A percentile compares a stretch with the other conserved stretches of the same genome.
These are phyloP conservation scores for Drosophila pegasa DNA, from an alignment of 2,888 invertebrate genomes.

Conservation along the genomic window DNA sequence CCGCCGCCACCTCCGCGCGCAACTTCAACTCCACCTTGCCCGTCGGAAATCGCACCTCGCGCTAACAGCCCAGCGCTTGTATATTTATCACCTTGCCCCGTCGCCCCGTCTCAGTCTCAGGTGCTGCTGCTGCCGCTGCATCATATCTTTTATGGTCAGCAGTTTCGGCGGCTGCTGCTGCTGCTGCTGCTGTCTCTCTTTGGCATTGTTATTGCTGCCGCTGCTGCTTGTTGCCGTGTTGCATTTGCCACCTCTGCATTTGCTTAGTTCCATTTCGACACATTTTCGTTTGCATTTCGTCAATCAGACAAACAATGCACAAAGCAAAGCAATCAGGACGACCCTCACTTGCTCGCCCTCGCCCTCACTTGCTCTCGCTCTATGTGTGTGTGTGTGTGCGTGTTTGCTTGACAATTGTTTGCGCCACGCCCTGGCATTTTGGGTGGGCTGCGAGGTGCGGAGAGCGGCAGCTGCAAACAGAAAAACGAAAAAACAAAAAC, in stretches of 20 bases:
- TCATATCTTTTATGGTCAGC: conserved; percentile 61
- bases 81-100: conserved; percentile 58
- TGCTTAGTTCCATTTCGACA: conserved; percentile 79
- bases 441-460: conserved; percentile 59
- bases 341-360: conserved; percentile 37
- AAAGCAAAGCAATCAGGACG: conserved; percentile 74
- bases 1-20: conserved; percentile 34
- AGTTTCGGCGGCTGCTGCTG: conserved; percentile 41
- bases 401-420: conserved; percentile 58
- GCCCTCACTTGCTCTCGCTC: conserved; percentile 12
- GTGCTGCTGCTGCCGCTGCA: conserved; percentile 26
- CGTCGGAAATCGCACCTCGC: conserved; percentile 68
- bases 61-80: conserved; percentile 45
- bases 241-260: conserved; percentile 74
- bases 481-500: conserved; percentile 4
- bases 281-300: conserved; percentile 79
- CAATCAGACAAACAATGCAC: conserved; percentile 77
- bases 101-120: conserved; percentile 20
- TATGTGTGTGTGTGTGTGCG: conserved; percentile 5
- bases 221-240: conserved; percentile 33
- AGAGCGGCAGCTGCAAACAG: conserved; percentile 42
- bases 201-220: conserved; percentile 12
- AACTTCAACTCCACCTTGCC: conserved; percentile 31
- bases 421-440: conserved; percentile 67
- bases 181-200: conserved; percentile 6